phyloP scores from a whole-genome alignment of 2,113 vertebrate species.

The Eonycteris spelaea region DNA sequence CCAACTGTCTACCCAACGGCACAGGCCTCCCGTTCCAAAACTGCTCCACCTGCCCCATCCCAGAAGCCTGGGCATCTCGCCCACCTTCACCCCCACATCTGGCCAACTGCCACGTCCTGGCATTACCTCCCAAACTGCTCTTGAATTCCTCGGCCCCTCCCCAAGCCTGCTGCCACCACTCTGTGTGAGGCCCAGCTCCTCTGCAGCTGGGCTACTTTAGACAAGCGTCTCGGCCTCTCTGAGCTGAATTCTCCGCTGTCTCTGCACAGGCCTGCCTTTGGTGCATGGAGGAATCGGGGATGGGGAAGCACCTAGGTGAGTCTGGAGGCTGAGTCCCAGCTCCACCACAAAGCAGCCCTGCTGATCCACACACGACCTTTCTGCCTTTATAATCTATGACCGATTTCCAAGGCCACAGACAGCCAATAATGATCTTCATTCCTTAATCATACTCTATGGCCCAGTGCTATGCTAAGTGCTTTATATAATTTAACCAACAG shows the following conservation, averaged over 20 bases:
- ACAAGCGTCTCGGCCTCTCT: not conserved
- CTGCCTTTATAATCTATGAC: not conserved
- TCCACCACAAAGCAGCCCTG: not conserved
- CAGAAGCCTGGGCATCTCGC: not conserved
- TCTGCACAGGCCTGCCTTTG: not conserved
- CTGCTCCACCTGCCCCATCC: not conserved
- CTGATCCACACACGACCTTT: not conserved
- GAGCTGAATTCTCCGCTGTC: not conserved
- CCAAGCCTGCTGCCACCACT: not conserved
- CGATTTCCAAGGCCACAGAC: not conserved
- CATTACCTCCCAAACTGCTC: not conserved
- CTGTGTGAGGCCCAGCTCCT: not conserved
- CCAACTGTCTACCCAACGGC: not conserved
- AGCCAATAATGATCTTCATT: not conserved
- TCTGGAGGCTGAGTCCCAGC: not conserved
- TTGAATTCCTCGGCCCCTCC: not conserved
- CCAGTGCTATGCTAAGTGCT: not conserved
- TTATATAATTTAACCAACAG: not conserved
- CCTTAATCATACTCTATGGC: not conserved
- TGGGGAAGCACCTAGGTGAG: not conserved
- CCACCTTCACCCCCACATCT: not conserved
- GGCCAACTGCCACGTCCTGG: not conserved
- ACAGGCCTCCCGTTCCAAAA: not conserved
- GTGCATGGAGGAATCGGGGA: not conserved
- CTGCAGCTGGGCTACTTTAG: not conserved